Evolutionary conservation across 2,888 invertebrate genomes (phyloP).

Genomic region (Galerucella nymphaeae): DNA sequence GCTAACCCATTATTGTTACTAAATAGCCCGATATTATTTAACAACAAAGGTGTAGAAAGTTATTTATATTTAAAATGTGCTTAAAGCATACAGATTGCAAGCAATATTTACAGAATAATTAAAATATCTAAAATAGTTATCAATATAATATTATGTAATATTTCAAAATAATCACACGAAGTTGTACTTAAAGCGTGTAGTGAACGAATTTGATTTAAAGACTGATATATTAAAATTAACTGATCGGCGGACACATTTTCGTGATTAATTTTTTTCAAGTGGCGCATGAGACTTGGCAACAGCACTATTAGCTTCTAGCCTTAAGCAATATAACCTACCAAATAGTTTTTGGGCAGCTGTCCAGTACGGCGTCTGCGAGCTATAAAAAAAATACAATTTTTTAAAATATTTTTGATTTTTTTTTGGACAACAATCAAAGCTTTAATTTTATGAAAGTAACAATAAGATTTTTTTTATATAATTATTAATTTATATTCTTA

Average conservation of each 20-base stretch:
- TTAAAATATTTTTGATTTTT: neutral
- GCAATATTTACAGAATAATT: slow-evolving; percentile 60
- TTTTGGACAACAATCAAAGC: neutral
- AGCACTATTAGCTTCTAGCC: slow-evolving; percentile 45
- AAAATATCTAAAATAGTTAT: slow-evolving; percentile 43
- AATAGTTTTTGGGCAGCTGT: slow-evolving; percentile 83
- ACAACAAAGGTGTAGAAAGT: no score
- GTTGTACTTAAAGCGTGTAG: neutral
- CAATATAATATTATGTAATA: slow-evolving; percentile 1
- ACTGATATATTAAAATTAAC: slow-evolving; percentile 5
- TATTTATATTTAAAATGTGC: slow-evolving; percentile 5
- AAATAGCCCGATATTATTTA: no score
- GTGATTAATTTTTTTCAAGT: slow-evolving; percentile 40
- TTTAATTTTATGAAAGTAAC: neutral
- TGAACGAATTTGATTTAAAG: neutral
- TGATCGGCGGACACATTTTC: slow-evolving; percentile 1
- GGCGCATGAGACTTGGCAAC: slow-evolving; percentile 51
- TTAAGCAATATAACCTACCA: slow-evolving; percentile 72
- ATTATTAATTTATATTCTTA: no score
- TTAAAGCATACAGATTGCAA: slow-evolving; percentile 47
- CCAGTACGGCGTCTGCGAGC: slow-evolving; percentile 84
- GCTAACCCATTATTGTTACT: no score
- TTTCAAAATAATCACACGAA: slow-evolving; percentile 3
- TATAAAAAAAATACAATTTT: slow-evolving; percentile 64
- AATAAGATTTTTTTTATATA: neutral